Base-by-base conservation (phyloP, 2,888 invertebrate genomes). In the Cistogaster globosa region DNA sequence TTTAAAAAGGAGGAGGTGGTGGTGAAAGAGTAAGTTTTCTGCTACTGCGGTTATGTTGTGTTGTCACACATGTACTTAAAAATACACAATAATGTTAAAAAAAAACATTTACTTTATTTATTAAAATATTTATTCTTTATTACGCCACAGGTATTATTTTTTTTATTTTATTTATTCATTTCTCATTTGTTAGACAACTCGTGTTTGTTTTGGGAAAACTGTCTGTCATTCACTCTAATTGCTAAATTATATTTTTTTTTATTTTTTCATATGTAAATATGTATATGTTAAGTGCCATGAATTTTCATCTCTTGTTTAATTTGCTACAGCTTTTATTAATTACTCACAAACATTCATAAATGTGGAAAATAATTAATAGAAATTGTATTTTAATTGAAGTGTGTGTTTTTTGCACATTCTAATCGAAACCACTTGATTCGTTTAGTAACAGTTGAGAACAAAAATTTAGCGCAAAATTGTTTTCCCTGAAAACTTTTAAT, bases 131-230 rank as follows among this genome's bases (percentile, higher is more conserved):
- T 79, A 62, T 72, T 80, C 76, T 84, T 60, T 78, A 78, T 82
- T 85, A 85, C 85, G 85, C 85, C 82, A 85, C 78, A 82, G 78
- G 75, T 85, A 75, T 58, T 78, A 65, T 65, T 72, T 51, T 26
- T 80, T 51, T 16, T 38, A 58, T 69, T 42, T 55, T 69, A 32
- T 62, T 45, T 60, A 51, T 36, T 65, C 7, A 71, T 62, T 53
- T 22, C 38, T 51, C 51, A 20, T 45, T 45, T 38, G 57, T 65
- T 67, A 67, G 53, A 74, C 16, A 22, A 60, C n/a, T 74, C 26
- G 53, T 67, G 57, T 72, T 72, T 72, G 45, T 42, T 65, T 65
- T 74, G 11, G 67, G 58, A 67, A 67, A 79, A 32, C 6, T 32
- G 32, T 32, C 26, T 67, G 51, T 45, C 72, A 36, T 32, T 69